phyloP scores from a whole-genome alignment of 1,140 invertebrate species.

The Phthorimaea operculella region DNA sequence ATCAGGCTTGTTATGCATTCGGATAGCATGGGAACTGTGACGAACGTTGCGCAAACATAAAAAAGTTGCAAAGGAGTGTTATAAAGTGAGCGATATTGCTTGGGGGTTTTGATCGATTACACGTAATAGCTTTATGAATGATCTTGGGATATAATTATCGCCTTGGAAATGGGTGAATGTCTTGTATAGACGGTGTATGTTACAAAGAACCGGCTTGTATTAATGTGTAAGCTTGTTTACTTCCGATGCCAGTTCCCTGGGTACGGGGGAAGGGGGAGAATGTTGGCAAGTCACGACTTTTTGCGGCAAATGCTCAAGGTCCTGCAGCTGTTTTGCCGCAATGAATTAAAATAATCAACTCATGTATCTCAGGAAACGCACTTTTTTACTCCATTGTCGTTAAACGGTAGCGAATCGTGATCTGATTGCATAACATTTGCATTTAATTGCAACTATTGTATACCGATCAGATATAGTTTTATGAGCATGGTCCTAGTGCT shows the following conservation, averaged over 20 bases:
- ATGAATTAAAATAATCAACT: conserved; percentile 19
- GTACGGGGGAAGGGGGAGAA: conserved; percentile 23
- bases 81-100: not conserved
- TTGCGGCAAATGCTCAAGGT: conserved; percentile 28
- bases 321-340: conserved; percentile 18
- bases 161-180: not conserved
- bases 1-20: conserved; percentile 51
- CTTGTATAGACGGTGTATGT: not conserved
- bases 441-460: not conserved
- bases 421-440: not conserved
- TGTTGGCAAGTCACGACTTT: conserved; percentile 25
- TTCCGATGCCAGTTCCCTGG: not conserved
- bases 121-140: not conserved
- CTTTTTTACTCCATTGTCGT: conserved; percentile 3
- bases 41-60: conserved; percentile 34
- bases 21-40: conserved; percentile 48
- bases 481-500: too few relatives aligned
- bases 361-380: conserved; percentile 10
- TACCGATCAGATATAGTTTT: too few relatives aligned
- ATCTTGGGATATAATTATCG: not conserved
- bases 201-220: not conserved
- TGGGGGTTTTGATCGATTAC: not conserved
- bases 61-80: not conserved
- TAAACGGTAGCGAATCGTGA: not conserved
- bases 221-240: not conserved